Percentiles rank a stretch among this genome's conserved stretches.
phyloP scores from a whole-genome alignment of 2,888 invertebrate species.

The Scaptomyza parva region DNA sequence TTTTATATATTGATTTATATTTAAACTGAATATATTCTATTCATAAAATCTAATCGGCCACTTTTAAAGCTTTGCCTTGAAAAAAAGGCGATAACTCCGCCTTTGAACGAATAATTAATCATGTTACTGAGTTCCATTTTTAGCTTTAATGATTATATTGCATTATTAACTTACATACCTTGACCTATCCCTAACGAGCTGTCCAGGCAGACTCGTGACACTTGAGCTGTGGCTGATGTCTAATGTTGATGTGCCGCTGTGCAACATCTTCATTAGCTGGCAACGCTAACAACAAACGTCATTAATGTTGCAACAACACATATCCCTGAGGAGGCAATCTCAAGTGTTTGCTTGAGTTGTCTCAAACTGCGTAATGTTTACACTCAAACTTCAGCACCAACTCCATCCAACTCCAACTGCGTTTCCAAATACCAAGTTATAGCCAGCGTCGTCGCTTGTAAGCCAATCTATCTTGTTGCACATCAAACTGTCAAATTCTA shows the following conservation, averaged over 20 bases:
- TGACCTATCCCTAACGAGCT: constrained; percentile 21
- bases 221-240: constrained; percentile 33
- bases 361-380: constrained; percentile 76
- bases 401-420: constrained; percentile 8
- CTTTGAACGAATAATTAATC: too few relatives aligned
- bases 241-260: constrained; percentile 19
- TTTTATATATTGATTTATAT: not conserved
- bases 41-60: not conserved
- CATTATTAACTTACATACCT: constrained; percentile 32
- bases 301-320: constrained; percentile 44
- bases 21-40: not conserved
- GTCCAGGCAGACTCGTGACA: constrained; percentile 9
- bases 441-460: constrained; percentile 41
- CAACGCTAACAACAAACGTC: constrained; percentile 28
- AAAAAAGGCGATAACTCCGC: too few relatives aligned
- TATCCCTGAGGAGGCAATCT: constrained; percentile 48
- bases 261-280: constrained; percentile 55
- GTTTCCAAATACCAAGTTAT: constrained; percentile 13
- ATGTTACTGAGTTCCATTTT: too few relatives aligned
- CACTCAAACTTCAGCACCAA: constrained; percentile 27
- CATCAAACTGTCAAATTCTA: constrained; percentile 72
- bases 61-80: too few relatives aligned
- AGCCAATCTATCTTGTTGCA: constrained; percentile 75
- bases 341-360: constrained; percentile 73
- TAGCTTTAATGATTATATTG: not conserved